phyloP scores from a whole-genome alignment of 2,888 invertebrate species.

The Myopa tessellatipennis region DNA sequence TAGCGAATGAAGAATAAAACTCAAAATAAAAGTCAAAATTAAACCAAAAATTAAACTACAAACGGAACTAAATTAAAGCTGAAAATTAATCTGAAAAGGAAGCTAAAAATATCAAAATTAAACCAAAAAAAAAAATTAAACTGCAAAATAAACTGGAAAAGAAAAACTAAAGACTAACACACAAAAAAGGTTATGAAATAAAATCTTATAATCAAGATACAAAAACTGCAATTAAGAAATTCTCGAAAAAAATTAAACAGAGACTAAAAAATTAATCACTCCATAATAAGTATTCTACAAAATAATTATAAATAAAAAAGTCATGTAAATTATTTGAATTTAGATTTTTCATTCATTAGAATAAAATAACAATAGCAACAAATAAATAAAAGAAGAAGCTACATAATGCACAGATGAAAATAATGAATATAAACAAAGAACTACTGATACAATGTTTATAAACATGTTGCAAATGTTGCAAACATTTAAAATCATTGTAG shows the following conservation, averaged over 20 bases:
- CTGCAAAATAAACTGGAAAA: too few species aligned
- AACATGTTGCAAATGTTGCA: background rate
- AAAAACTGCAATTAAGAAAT: too few species aligned
- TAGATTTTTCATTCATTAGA: slow-evolving; percentile 28
- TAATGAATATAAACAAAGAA: background rate
- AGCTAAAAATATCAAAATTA: too few species aligned
- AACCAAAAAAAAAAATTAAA: too few species aligned
- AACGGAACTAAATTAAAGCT: too few species aligned
- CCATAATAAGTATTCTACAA: background rate
- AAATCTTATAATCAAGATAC: background rate
- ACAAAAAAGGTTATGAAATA: background rate
- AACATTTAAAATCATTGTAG: background rate
- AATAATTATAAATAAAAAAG: background rate
- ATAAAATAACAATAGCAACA: background rate
- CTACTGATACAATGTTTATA: slow-evolving; percentile 20
- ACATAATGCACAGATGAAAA: background rate
- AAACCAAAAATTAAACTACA: too few species aligned
- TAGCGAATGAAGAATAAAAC: too few species aligned
- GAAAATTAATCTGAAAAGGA: too few species aligned
- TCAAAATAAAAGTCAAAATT: too few species aligned
- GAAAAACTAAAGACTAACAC: background rate
- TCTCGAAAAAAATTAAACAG: too few species aligned
- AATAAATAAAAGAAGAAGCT: background rate
- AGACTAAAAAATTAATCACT: too few species aligned
- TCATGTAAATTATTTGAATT: slow-evolving; percentile 8